Evolutionary conservation across 2,113 vertebrate genomes (phyloP).

Genomic region (Ursus arctos): DNA sequence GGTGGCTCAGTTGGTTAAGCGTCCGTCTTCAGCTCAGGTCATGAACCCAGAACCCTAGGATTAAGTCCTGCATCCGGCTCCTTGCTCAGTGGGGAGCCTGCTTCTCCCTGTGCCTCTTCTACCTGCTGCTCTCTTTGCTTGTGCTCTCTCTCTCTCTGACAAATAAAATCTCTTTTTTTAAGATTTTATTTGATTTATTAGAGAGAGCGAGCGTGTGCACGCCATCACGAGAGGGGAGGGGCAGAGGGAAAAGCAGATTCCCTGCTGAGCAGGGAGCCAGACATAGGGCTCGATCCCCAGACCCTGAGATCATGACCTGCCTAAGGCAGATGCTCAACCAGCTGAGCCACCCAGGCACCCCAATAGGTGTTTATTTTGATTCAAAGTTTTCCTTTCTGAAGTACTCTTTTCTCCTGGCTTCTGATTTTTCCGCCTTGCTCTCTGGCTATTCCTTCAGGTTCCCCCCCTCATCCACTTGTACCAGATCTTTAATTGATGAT

Average conservation of each 20-base stretch:
- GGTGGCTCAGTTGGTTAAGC: background rate
- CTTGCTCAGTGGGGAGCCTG: background rate
- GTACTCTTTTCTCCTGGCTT: background rate
- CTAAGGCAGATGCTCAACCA: background rate
- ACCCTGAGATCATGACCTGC: background rate
- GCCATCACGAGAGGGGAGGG: too few relatives aligned
- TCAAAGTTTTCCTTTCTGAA: background rate
- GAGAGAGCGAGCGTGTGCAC: too few relatives aligned
- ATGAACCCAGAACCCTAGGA: background rate
- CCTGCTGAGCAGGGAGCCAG: background rate
- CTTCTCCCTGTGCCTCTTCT: too few relatives aligned
- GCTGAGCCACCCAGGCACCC: background rate
- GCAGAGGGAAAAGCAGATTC: background rate
- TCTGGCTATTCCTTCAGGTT: background rate
- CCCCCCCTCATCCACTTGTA: background rate
- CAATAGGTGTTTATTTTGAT: constrained; percentile 46
- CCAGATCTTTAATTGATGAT: background rate
- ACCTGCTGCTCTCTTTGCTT: too few relatives aligned
- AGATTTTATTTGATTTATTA: too few relatives aligned
- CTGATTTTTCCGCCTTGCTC: background rate
- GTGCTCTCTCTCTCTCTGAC: too few relatives aligned
- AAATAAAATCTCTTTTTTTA: too few relatives aligned
- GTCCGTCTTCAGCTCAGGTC: background rate
- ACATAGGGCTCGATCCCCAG: background rate
- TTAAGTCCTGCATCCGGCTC: background rate